phyloP scores from a whole-genome alignment of 2,888 invertebrate species.

The Ryuthela nishihirai region DNA sequence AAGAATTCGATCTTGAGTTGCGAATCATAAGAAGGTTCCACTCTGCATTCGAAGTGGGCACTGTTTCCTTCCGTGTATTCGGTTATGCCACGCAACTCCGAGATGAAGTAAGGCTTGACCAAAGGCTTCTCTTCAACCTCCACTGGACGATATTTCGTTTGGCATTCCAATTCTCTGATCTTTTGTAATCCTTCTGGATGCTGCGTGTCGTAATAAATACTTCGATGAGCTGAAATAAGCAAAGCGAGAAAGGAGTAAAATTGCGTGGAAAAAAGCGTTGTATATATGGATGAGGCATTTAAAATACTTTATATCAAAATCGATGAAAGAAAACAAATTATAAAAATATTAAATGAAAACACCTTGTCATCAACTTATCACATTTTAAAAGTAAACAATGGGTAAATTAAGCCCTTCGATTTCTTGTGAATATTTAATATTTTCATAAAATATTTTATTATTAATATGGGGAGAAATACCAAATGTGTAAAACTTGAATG shows the following conservation, averaged over 20 bases:
- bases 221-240: slow-evolving; percentile 54
- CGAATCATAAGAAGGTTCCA: slow-evolving; percentile 91
- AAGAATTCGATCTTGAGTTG: slow-evolving; percentile 59
- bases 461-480: too few relatives aligned
- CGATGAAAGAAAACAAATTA: too few relatives aligned
- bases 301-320: too few relatives aligned
- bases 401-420: too few relatives aligned
- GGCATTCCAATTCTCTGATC: slow-evolving; percentile 76
- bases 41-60: slow-evolving; percentile 93
- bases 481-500: too few relatives aligned
- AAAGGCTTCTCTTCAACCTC: slow-evolving; percentile 68
- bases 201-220: slow-evolving; percentile 82
- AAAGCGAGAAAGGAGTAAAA: not conserved
- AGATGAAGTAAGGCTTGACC: slow-evolving; percentile 76
- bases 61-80: slow-evolving; percentile 81
- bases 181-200: slow-evolving; percentile 93
- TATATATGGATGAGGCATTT: too few relatives aligned
- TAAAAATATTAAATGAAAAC: too few relatives aligned
- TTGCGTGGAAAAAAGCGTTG: too few relatives aligned
- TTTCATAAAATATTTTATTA: too few relatives aligned
- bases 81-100: slow-evolving; percentile 72
- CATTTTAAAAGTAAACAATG: too few relatives aligned
- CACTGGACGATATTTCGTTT: slow-evolving; percentile 59
- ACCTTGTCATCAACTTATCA: too few relatives aligned
- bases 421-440: too few relatives aligned